A percentile compares a stretch with the other conserved stretches of the same genome.
These are phyloP conservation scores for Procambarus clarkii DNA, from an alignment of 1,140 invertebrate genomes.

Conservation along the genomic window DNA sequence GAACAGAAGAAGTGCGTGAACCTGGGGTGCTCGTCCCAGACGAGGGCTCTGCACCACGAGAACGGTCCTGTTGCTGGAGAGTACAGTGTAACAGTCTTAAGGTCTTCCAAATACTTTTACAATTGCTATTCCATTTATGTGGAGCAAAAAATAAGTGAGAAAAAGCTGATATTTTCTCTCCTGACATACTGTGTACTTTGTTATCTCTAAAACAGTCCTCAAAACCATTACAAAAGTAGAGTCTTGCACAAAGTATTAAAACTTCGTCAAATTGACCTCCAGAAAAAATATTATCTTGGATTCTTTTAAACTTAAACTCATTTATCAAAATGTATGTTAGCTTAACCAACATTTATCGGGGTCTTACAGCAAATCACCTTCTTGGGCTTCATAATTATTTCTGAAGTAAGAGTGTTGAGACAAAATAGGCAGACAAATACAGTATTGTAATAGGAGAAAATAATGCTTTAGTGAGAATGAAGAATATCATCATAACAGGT, in stretches of 20 bases:
- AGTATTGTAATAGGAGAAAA: background rate
- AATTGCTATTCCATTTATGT: background rate
- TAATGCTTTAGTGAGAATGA: background rate
- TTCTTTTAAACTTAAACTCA: background rate
- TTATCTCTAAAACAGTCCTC: background rate
- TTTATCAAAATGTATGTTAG: too few species aligned
- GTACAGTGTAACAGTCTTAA: constrained; percentile 11
- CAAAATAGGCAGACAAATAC: too few species aligned
- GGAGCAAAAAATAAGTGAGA: background rate
- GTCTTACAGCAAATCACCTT: too few species aligned
- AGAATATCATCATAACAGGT: background rate
- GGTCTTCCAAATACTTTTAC: background rate
- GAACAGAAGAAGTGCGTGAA: constrained; percentile 88
- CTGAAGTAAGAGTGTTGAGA: too few species aligned
- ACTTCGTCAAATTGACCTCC: too few species aligned
- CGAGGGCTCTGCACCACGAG: constrained; percentile 73
- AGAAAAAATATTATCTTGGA: background rate
- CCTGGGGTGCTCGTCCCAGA: constrained; percentile 76
- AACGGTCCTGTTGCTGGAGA: constrained; percentile 25
- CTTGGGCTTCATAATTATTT: too few species aligned
- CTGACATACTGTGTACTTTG: background rate
- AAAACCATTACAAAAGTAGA: background rate
- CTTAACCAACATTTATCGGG: too few species aligned
- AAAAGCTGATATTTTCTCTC: background rate
- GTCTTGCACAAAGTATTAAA: too few species aligned